Conservation (phyloP, 2,113 vertebrate genomes). For the Lichenostomus cassidix region DNA sequence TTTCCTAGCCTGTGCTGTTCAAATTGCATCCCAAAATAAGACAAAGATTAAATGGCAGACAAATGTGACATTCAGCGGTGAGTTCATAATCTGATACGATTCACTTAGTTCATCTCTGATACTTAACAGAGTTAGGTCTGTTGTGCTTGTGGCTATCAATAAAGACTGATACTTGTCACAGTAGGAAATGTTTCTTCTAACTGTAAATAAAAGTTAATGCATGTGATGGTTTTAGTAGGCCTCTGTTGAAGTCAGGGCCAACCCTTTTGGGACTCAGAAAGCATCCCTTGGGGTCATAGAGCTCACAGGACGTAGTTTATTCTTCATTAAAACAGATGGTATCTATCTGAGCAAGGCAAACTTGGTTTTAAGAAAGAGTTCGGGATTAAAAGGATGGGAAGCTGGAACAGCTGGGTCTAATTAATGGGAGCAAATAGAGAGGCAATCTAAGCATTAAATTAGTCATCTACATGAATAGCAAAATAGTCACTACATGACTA, state of each 20-base stretch:
- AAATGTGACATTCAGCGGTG: neutral
- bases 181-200: neutral
- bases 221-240: constrained; percentile 1
- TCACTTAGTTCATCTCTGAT: neutral
- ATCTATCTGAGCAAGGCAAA: constrained; percentile 10
- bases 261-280: neutral
- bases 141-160: neutral
- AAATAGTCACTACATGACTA: neutral
- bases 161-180: neutral
- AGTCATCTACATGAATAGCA: neutral
- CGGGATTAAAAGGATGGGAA: neutral
- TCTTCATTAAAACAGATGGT: constrained; percentile 49
- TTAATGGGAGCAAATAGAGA: constrained; percentile 34
- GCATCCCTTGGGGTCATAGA: neutral
- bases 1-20: neutral
- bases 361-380: constrained; percentile 28
- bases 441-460: neutral
- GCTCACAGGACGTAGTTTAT: constrained; percentile 45
- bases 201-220: constrained; percentile 1
- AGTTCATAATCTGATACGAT: neutral
- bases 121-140: neutral
- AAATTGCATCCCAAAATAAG: neutral
- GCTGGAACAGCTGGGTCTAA: neutral
- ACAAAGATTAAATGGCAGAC: neutral
- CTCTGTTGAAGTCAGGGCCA: constrained; percentile 8